phyloP scores from a whole-genome alignment of 2,888 invertebrate genomes.

The Physocephala rufipes region DNA sequence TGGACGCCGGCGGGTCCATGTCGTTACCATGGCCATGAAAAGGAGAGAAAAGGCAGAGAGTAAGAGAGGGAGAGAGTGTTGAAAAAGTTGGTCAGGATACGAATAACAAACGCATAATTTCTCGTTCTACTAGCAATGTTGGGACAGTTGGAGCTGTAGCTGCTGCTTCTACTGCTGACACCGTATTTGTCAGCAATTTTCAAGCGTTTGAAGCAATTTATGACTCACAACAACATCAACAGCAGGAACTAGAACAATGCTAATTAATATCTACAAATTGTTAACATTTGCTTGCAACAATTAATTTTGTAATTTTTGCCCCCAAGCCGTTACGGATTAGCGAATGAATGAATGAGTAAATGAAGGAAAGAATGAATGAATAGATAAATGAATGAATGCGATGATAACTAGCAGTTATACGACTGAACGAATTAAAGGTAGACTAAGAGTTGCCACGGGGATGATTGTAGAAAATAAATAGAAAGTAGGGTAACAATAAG shows the following conservation, averaged over 20 bases:
- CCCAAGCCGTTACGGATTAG: constrained; percentile 21
- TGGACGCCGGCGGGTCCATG: too few relatives aligned
- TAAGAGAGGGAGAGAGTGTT: too few relatives aligned
- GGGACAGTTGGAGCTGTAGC: not conserved
- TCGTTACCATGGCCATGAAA: too few relatives aligned
- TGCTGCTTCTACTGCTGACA: too few relatives aligned
- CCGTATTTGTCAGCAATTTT: not conserved
- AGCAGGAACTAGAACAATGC: constrained; percentile 3
- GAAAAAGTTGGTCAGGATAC: too few relatives aligned
- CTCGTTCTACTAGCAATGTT: not conserved
- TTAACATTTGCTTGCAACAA: constrained; percentile 26
- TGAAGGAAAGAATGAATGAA: constrained; percentile 16
- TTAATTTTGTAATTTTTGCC: constrained; percentile 30
- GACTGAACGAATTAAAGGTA: too few relatives aligned
- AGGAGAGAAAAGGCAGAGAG: too few relatives aligned
- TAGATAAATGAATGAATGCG: not conserved
- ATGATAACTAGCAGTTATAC: not conserved
- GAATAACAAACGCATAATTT: too few relatives aligned
- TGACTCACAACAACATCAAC: not conserved
- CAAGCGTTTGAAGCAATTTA: constrained; percentile 1
- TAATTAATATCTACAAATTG: constrained; percentile 13
- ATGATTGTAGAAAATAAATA: not conserved
- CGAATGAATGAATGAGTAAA: constrained; percentile 24
- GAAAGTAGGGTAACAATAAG: not conserved
- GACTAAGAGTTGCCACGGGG: too few relatives aligned